Evolutionary conservation across 2,113 vertebrate genomes (phyloP), one percentile per base, ranked within the genome.

Genomic region (Ranitomeya imitator): DNA sequence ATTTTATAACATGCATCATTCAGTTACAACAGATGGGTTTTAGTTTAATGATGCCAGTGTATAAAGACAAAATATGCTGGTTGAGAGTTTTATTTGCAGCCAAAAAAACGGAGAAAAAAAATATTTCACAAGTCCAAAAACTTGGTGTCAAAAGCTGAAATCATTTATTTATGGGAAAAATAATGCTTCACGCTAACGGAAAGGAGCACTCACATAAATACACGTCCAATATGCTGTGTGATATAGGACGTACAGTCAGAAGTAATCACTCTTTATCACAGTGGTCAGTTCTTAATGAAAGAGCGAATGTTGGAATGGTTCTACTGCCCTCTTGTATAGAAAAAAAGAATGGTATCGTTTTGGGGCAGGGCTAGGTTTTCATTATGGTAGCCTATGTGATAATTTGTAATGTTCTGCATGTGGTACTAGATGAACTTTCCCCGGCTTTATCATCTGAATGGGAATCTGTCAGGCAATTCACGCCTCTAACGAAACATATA

Each of bases 1-100:
- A 55, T 83, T 85, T 83, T 85, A 76, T 83, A 89, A 79, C 74
- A 77, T 89, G 81, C 73, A 69, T 69, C 81, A 78, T 89, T 89
- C 81, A 65, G 63, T 85, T 37, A 45, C 60, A 85, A 78, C 87
- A 89, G 87, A 85, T 89, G 87, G 81, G 60, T 51, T 85, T 89
- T 79, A 57, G 73, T 85, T 85, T 85, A 84, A 78, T 85, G 73
- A 65, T 89, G 87, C 81, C 87, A 89, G 87, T 69, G 67, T 7
- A 73, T 37, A 63, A 89, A 84, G 87, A 85, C 74, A 57, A 85
- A 89, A 85, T 78, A 84, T 69, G 81, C 82, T 89, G 81, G 59
- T 55, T 85, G 81, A 77, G 80, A 65, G 80, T 60, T 65, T 60
- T 45, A 77, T 77, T 83, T 37, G 63, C 79, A 60, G 86, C 86